Conservation (phyloP, 2,797 vertebrate species). For the Rhabdomys pumilio region DNA sequence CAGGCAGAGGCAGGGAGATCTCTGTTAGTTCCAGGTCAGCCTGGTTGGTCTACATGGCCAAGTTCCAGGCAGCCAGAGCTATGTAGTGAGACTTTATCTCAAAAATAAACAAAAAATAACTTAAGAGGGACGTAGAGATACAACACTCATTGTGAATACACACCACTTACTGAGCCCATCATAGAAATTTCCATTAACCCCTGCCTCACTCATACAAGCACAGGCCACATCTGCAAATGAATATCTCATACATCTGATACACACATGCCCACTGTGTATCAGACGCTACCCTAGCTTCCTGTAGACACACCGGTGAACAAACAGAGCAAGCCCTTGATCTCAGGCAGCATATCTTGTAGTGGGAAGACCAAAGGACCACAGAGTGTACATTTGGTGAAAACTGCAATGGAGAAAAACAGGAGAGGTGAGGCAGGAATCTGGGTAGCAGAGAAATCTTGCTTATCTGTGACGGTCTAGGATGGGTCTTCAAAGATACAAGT, state of each 20-base stretch:
- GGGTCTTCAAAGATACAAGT: not conserved
- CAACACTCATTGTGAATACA: not conserved
- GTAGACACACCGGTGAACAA: not conserved
- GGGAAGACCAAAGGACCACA: not conserved
- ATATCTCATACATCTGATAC: not conserved
- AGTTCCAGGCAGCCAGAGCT: not conserved
- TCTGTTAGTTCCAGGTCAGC: not conserved
- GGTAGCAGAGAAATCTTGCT: not conserved
- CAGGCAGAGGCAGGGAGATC: not conserved
- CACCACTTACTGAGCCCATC: not conserved
- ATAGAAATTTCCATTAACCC: not conserved
- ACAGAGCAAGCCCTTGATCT: not conserved
- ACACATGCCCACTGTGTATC: not conserved
- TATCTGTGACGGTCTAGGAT: not conserved
- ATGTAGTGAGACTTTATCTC: not conserved
- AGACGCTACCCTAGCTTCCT: not conserved
- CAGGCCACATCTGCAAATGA: not conserved
- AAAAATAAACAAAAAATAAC: not conserved
- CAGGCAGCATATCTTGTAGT: not conserved
- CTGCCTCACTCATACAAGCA: not conserved
- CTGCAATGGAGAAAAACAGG: not conserved
- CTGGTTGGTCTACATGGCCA: too few relatives aligned
- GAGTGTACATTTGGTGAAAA: not conserved
- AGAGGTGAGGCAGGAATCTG: not conserved
- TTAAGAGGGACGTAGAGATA: not conserved